Evolutionary conservation across 2,888 invertebrate genomes (phyloP), one percentile per base, ranked within the genome.

Genomic region (Drosophila anceps): DNA sequence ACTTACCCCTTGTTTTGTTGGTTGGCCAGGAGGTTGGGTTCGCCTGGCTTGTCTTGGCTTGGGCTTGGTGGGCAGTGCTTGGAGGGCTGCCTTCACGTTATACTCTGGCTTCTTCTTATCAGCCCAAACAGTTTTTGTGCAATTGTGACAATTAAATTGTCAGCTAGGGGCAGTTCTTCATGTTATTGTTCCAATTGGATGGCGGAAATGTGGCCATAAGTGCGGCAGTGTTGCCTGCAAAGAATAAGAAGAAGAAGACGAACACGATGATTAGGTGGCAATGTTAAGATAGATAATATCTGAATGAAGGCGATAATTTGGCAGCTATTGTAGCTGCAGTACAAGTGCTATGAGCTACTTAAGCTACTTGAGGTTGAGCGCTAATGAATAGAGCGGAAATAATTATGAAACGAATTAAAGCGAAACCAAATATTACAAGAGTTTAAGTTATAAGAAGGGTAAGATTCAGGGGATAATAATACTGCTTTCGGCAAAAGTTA

Each of bases 81-180:
- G n/a, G n/a, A n/a, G n/a, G n/a, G n/a, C n/a, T n/a, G n/a, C n/a
- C 31, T 50, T 50, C 48, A 41, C 58, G 46, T 43, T 33, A 48
- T 76, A 39, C 66, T 46, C 46, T 63, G 65, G 75, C 67, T 62
- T 44, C 75, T 58, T 67, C 80, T 78, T 80, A 78, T 78, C 80
- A 60, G 80, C 61, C 65, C 64, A 65, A 46, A 68, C 44, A 27
- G 69, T 65, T 79, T 78, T 64, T 62, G 64, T 67, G 66, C 82
- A 79, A 69, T 54, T 54, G 54, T 59, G 70, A 68, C 79, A 80
- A 79, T 80, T 82, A 82, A 80, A 79, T 57, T 63, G 82, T 72
- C 78, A 62, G 68, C 71, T 71, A 65, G 44, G 66, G 74, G 74
- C 74, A 74, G 72, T 72, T 70, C 57, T 57, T 66, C 55, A 43